Evolutionary conservation across 2,113 vertebrate genomes (phyloP).

Genomic region (Pituophis catenifer): DNA sequence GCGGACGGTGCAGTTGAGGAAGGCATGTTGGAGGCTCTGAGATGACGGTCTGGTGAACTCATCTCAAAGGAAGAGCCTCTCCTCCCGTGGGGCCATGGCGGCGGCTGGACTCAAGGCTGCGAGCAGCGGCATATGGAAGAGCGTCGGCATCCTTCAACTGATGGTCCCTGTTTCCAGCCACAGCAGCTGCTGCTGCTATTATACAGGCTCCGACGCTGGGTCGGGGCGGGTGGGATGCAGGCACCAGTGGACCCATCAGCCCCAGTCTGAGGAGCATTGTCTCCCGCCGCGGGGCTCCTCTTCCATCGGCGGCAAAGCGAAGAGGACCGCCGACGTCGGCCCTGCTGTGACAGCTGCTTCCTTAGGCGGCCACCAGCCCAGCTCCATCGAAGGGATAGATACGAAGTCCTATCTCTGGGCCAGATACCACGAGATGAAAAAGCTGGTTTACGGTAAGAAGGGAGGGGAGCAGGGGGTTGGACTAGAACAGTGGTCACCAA

Average conservation of each 20-base stretch:
- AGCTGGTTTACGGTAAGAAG: constrained; percentile 76
- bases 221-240: not conserved
- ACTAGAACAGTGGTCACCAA: no score
- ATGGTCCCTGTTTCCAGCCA: constrained; percentile 46
- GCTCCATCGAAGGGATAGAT: constrained; percentile 59
- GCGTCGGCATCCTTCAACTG: constrained; percentile 33
- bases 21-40: not conserved
- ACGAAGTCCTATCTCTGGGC: constrained; percentile 71
- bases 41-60: not conserved
- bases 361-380: constrained; percentile 8
- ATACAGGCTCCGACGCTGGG: constrained; percentile 23
- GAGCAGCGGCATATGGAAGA: constrained; percentile 33
- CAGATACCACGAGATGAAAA: constrained; percentile 78
- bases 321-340: constrained; percentile 29
- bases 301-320: constrained; percentile 38
- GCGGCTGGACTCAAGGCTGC: constrained; percentile 51
- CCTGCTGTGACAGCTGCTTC: not conserved
- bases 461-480: not conserved
- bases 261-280: not conserved
- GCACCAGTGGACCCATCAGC: constrained; percentile 6
- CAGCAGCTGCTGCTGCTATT: constrained; percentile 46
- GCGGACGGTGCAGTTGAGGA: not conserved
- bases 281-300: constrained; percentile 20
- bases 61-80: not conserved
- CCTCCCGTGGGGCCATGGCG: constrained; percentile 44